Percentiles rank a stretch among this genome's conserved stretches.
These are phyloP conservation scores for Triplophysa dalaica DNA, from an alignment of 2,113 vertebrate genomes.

Conservation along the genomic window DNA sequence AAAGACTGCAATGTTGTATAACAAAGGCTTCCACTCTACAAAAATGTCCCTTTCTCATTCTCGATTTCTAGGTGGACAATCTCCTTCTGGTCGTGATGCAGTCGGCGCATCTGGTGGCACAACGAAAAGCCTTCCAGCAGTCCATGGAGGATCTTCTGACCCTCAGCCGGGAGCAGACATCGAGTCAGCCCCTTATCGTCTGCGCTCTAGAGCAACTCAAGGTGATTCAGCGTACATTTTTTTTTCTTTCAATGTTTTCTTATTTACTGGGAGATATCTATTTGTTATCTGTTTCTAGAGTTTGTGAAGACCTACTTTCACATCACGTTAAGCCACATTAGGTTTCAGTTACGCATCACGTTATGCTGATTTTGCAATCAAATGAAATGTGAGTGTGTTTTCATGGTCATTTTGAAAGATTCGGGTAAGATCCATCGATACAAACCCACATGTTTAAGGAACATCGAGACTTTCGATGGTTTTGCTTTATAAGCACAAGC, in stretches of 20 bases:
- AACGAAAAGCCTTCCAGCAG: slow-evolving; percentile 92
- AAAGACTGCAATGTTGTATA: background rate
- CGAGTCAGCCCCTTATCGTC: slow-evolving; percentile 91
- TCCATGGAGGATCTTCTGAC: slow-evolving; percentile 85
- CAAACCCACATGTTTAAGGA: background rate
- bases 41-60: background rate
- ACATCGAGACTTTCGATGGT: background rate
- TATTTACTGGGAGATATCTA: background rate
- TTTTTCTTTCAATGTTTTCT: background rate
- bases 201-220: slow-evolving; percentile 92
- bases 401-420: background rate
- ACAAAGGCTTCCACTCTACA: background rate
- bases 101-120: slow-evolving; percentile 85
- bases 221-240: slow-evolving; percentile 65
- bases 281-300: background rate
- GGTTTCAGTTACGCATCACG: slow-evolving; percentile 29
- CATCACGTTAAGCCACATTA: background rate
- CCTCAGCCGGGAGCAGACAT: slow-evolving; percentile 91
- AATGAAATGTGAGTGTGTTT: background rate
- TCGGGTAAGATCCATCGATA: background rate
- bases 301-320: slow-evolving; percentile 29
- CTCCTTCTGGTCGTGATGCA: slow-evolving; percentile 92
- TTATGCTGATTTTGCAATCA: background rate
- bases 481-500: background rate
- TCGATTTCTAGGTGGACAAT: slow-evolving; percentile 81